Evolutionary conservation across 2,113 vertebrate genomes (phyloP).

Genomic region (Indicator maculatus): DNA sequence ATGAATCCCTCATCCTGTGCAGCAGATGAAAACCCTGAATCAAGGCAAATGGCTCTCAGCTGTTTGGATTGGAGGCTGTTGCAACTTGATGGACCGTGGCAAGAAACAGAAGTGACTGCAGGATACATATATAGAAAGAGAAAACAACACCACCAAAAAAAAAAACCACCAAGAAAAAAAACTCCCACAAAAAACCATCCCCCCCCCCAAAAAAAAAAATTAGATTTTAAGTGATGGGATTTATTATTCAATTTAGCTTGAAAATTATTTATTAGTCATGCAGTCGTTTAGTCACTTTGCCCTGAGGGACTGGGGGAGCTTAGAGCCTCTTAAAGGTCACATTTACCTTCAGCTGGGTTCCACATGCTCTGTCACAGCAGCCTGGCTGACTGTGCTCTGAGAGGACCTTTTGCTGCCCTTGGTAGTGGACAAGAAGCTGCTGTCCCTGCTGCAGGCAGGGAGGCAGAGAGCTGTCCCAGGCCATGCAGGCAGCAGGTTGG

Average conservation of each 20-base stretch:
- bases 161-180: too few relatives aligned
- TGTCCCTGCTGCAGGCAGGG: background rate
- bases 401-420: background rate
- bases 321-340: background rate
- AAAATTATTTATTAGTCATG: conserved; percentile 41
- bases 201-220: background rate
- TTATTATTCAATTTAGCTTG: conserved; percentile 28
- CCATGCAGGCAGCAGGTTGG: background rate
- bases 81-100: background rate
- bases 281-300: background rate
- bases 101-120: background rate
- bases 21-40: conserved; percentile 28
- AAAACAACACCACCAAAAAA: too few relatives aligned
- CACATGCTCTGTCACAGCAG: background rate
- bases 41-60: background rate
- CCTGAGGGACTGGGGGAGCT: background rate
- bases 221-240: background rate
- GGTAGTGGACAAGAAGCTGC: fast-evolving
- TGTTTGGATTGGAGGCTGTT: background rate
- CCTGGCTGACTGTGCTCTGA: background rate
- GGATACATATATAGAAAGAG: conserved; percentile 8
- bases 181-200: too few relatives aligned
- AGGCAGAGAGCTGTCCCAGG: background rate
- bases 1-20: background rate
- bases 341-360: background rate